Evolutionary conservation across 2,888 invertebrate species (phyloP), one percentile per base, ranked within the genome.

Genomic region (Clunio marinus): DNA sequence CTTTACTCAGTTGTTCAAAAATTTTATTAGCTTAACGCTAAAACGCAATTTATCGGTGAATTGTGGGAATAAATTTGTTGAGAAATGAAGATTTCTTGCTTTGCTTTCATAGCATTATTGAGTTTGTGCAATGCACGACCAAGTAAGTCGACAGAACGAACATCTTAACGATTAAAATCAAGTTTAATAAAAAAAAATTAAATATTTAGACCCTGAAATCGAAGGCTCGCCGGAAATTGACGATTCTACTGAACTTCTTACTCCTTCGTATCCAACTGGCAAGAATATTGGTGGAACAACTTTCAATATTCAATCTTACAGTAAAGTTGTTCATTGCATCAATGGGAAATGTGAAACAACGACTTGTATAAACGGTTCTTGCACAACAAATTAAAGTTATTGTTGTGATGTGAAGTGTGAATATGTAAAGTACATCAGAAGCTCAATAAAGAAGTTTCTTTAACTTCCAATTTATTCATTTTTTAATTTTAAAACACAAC

Each of bases 351-450:
- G 63, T 27, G 17, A 46, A 27, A 28, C 25, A 5, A 63, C 63
- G 2, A 20, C 25, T 17, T 63, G 63, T 28, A 28, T 46, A 15
- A 63, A 63, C 27, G 63, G 46, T 10, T 10, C 15, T 25, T 57
- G 57, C 25, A 25, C 22, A 57, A 27, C 57, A 1, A 24, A 24
- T 3, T 41, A 25, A 46, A 63, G 27, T n/a, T n/a, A n/a, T n/a
- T n/a, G n/a, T n/a, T n/a, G n/a, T n/a, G n/a, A n/a, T n/a, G n/a
- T n/a, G n/a, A n/a, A n/a, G n/a, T n/a, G n/a, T n/a, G n/a, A n/a
- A n/a, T n/a, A n/a, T n/a, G n/a, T n/a, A n/a, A n/a, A n/a, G n/a
- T n/a, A n/a, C n/a, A n/a, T n/a, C n/a, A n/a, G n/a, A n/a, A n/a
- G n/a, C n/a, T n/a, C n/a, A n/a, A n/a, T n/a, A n/a, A n/a, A n/a